These are phyloP conservation scores for Neotoxoptera formosana DNA, from an alignment of 1,140 invertebrate species.

Conservation along the genomic window DNA sequence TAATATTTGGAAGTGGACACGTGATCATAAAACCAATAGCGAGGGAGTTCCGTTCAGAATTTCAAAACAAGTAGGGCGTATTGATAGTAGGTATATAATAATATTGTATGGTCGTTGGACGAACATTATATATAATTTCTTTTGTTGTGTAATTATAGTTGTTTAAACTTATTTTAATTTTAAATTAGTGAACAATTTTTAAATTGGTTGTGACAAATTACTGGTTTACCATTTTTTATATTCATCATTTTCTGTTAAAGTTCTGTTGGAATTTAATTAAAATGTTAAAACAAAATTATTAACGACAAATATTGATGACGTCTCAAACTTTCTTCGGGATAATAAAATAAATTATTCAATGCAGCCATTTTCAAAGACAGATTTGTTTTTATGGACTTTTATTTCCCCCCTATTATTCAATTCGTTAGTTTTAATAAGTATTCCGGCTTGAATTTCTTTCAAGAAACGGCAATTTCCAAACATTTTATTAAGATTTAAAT, in stretches of 20 bases:
- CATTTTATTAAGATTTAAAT: background rate
- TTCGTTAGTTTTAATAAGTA: conserved; percentile 1
- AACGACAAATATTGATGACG: conserved; percentile 7
- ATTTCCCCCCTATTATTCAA: background rate
- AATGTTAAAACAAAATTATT: conserved; percentile 15
- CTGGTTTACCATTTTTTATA: background rate
- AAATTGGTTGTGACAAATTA: background rate
- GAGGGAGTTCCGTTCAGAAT: background rate
- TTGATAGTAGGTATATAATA: background rate
- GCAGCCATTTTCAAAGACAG: background rate
- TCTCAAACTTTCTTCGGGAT: background rate
- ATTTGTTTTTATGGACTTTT: conserved; percentile 18
- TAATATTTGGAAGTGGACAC: background rate
- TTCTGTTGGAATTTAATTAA: background rate
- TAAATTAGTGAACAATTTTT: background rate
- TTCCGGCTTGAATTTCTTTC: background rate
- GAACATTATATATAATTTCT: background rate
- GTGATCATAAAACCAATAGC: background rate
- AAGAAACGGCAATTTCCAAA: background rate
- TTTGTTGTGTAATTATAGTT: background rate
- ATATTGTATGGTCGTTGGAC: background rate
- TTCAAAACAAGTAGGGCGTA: background rate
- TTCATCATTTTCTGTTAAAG: background rate
- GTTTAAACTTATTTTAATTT: background rate
- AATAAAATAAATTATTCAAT: conserved; percentile 31